Conservation (phyloP, 2,113 vertebrate genomes). For the Embiotoca jacksoni region DNA sequence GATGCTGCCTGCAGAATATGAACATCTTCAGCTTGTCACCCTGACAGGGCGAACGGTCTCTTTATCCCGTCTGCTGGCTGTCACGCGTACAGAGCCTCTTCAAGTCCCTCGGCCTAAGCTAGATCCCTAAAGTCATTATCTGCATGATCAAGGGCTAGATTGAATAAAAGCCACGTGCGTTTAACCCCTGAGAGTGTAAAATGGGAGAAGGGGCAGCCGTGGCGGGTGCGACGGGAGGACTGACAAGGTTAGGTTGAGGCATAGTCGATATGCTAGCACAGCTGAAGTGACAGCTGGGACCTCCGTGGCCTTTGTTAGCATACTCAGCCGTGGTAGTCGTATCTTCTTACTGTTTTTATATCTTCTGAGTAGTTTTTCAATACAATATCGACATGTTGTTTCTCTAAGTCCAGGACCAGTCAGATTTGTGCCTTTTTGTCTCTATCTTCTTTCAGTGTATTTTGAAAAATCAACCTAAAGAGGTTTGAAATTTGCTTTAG, state of each 20-base stretch:
- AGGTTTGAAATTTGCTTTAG: constrained; percentile 3
- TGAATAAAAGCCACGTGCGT: constrained; percentile 70
- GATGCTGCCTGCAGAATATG: constrained; percentile 1
- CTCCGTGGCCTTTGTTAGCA: background rate
- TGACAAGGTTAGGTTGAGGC: constrained; percentile 49
- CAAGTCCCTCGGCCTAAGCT: constrained; percentile 47
- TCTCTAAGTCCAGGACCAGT: background rate
- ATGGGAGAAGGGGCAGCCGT: constrained; percentile 37
- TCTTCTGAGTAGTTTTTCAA: background rate
- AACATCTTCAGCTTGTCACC: constrained; percentile 32
- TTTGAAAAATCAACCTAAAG: constrained; percentile 2
- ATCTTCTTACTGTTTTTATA: background rate
- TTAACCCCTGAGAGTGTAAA: constrained; percentile 69
- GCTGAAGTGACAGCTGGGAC: constrained; percentile 37
- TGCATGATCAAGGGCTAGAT: constrained; percentile 72
- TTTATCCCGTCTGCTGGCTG: constrained; percentile 69
- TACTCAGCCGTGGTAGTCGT: too few species aligned
- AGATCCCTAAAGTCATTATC: constrained; percentile 78
- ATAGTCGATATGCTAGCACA: constrained; percentile 11
- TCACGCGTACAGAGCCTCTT: constrained; percentile 46
- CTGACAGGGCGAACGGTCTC: constrained; percentile 33
- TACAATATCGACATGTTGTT: constrained; percentile 3
- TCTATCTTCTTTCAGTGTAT: background rate
- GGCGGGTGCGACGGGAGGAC: constrained; percentile 8
- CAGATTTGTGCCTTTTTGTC: background rate